Evolutionary conservation across 2,888 invertebrate genomes (phyloP).

Genomic region (Catotricha subobsoleta): DNA sequence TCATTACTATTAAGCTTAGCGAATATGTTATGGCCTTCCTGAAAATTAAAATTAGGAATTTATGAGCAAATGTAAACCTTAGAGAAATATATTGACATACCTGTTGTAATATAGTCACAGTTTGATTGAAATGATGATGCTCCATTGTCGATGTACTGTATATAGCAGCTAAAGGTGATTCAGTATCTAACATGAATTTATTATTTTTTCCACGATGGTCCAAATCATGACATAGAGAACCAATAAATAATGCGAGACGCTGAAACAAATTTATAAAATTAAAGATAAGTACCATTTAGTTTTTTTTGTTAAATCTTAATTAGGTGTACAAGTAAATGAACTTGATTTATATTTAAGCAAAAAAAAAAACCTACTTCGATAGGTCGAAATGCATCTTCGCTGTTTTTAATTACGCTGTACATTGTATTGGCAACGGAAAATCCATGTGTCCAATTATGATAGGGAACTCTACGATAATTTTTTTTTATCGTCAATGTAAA

Average conservation of each 20-base stretch:
- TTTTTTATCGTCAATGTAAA: constrained; percentile 69
- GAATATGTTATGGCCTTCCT: constrained; percentile 78
- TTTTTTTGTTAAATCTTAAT: too few relatives aligned
- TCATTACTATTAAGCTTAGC: constrained; percentile 48
- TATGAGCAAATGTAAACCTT: not conserved
- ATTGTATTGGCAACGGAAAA: constrained; percentile 74
- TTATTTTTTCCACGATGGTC: constrained; percentile 78
- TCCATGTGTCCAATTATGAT: constrained; percentile 76
- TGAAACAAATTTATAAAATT: constrained; percentile 21
- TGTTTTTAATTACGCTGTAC: constrained; percentile 51
- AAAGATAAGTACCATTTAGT: too few relatives aligned
- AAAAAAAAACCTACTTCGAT: constrained; percentile 35
- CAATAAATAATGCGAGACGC: constrained; percentile 60
- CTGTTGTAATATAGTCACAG: constrained; percentile 67
- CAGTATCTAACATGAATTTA: constrained; percentile 67
- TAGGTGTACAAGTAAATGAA: too few relatives aligned
- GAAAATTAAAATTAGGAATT: constrained; percentile 14
- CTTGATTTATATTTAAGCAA: too few relatives aligned
- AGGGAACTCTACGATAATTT: constrained; percentile 67
- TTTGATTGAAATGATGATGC: constrained; percentile 78
- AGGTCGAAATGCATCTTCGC: constrained; percentile 34
- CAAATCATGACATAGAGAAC: constrained; percentile 67
- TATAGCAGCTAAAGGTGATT: constrained; percentile 65
- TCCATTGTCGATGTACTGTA: constrained; percentile 76
- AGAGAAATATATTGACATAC: constrained; percentile 24